phyloP scores from a whole-genome alignment of 1,140 invertebrate genomes.

The Megathymus violae region DNA sequence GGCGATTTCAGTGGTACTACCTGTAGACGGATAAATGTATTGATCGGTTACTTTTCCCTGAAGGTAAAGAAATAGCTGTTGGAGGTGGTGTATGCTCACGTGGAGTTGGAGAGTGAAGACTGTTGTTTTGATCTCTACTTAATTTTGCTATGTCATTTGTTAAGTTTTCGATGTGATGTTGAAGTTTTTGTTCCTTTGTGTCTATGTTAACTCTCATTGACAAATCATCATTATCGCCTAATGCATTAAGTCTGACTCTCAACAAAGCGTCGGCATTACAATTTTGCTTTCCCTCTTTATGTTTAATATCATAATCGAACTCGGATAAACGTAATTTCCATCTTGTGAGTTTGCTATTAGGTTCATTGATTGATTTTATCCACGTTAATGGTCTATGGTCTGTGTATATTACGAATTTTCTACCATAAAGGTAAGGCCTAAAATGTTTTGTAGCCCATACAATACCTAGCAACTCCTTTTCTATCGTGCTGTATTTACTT shows the following conservation, averaged over 20 bases:
- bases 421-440: slow-evolving; percentile 37
- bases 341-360: slow-evolving; percentile 50
- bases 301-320: too few species aligned
- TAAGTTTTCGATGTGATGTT: too few species aligned
- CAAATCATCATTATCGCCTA: too few species aligned
- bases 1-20: neutral
- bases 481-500: slow-evolving; percentile 36
- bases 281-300: too few species aligned
- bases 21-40: too few species aligned
- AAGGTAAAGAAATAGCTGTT: slow-evolving; percentile 2
- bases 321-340: slow-evolving; percentile 42
- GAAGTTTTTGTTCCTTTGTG: neutral
- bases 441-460: slow-evolving; percentile 18
- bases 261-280: too few species aligned
- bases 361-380: slow-evolving; percentile 58
- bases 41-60: neutral
- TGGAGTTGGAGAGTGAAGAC: neutral
- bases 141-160: too few species aligned
- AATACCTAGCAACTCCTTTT: slow-evolving; percentile 39
- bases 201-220: neutral
- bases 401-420: slow-evolving; percentile 36
- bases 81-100: neutral
- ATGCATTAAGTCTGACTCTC: too few species aligned
- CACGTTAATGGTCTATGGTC: slow-evolving; percentile 57
- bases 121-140: neutral